Conservation (phyloP, 2,113 vertebrate species). For the Promerops cafer region DNA sequence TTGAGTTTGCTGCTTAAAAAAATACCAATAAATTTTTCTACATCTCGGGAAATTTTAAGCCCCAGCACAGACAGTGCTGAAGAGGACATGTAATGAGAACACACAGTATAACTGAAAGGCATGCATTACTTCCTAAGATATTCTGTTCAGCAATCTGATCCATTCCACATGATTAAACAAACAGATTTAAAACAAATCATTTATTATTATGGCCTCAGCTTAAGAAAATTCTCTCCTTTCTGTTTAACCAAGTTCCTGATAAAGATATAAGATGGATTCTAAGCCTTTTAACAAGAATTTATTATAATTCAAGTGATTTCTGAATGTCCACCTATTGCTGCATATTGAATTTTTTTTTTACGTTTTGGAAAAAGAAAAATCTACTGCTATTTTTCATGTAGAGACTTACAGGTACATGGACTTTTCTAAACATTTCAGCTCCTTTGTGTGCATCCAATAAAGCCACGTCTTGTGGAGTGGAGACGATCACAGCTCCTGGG, state of each 20-base stretch:
- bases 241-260: neutral
- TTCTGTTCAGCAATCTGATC: neutral
- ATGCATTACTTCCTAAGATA: accelerated
- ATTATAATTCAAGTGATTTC: neutral
- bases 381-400: neutral
- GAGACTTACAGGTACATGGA: constrained; percentile 87
- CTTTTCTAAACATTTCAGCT: constrained; percentile 96
- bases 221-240: neutral
- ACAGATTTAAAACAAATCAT: neutral
- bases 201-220: neutral
- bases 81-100: neutral
- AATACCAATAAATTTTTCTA: neutral
- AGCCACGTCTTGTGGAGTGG: constrained; percentile 94
- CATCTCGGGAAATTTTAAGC: neutral
- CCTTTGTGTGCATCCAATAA: constrained; percentile 88
- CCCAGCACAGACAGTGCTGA: neutral
- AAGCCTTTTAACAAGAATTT: neutral
- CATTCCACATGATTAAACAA: neutral
- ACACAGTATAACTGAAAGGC: neutral
- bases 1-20: neutral
- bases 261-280: neutral
- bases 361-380: neutral
- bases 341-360: neutral
- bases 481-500: constrained; percentile 92
- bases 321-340: neutral